Evolutionary conservation across 2,113 vertebrate species (phyloP), one percentile per base, ranked within the genome.

Genomic region (Burhinus oedicnemus): DNA sequence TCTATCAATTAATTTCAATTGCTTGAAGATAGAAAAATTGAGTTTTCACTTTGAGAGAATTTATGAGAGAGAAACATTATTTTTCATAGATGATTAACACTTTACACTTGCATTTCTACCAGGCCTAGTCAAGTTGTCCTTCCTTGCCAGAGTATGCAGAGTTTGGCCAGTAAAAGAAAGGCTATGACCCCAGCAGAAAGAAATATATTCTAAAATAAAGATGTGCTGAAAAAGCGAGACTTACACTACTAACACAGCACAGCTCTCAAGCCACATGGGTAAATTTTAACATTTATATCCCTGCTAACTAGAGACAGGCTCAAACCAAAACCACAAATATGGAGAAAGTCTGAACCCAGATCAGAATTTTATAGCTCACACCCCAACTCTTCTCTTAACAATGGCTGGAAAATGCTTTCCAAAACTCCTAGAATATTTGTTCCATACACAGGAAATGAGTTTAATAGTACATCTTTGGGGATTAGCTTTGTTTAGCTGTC

Each of bases 321-420:
- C 38, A 95, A 96, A 94, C 23, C 42, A 90, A 96, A 97, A 70
- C 89, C 94, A 91, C 94, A 96, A 93, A 74, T 64, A 95, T 36
- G 71, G 87, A 87, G 75, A 75, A 95, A 95, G 89, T 81, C 79
- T 94, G 89, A 93, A 91, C 5, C 3, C 62, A 85, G 84, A 85
- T 91, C 83, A 80, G 45, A 88, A 44, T 65, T 95, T 92, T 74
- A 91, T 30, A 90, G 68, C 58, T 91, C 78, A 83, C 32, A 38
- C 55, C n/a, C 84, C 84, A 90, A 58, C 61, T 93, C 61, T 30
- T 60, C 76, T 55, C 72, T 72, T 91, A 95, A 95, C 94, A 94
- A 91, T 95, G 79, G 87, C n/a, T 95, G 72, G 92, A 93, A 97
- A 95, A 95, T 57, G 38, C 44, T 91, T 91, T 92, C 90, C 12